Base-by-base conservation (phyloP, 2,888 invertebrate genomes). In the Azorinus chamasolen region DNA sequence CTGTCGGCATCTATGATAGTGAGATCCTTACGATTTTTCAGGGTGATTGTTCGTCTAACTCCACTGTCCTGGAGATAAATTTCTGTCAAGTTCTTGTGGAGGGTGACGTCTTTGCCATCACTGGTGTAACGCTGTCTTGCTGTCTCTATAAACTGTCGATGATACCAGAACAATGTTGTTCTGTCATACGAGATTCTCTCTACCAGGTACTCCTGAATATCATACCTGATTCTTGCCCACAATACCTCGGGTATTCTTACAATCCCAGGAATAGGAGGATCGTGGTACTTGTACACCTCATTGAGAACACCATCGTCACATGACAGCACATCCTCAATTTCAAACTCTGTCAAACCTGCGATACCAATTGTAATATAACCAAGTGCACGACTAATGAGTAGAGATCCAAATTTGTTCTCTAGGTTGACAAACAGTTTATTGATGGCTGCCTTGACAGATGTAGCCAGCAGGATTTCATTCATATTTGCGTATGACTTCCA, bases 321-420 rank as follows among this genome's bases (percentile, higher is more conserved):
- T 1, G 92, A 92, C 43, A 92, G 78, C 6, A 85, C 90, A 86
- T 91, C 92, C 54, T 91, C 91, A 22, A 91, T 84, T 72, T 92
- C 92, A 66, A 89, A 84, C 45, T 91, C 91, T 43, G 89, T 87
- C 43, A 91, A 77, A 0, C 92, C 92, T 50, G 88, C 84, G 41
- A 87, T 71, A n/a, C 90, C 90, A 50, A 90, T 69, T 2, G 90
- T 91, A 39, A 92, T 82, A 64, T 87, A 88, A 8, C 90, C 90
- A 1, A 92, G 81, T 18, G 90, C 89, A 65, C 78, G 83, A 41
- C 86, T 79, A 0, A 89, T 83, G 2, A 91, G 73, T 5, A 64
- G 64, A 18, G 68, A 43, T 0, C 91, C 91, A 85, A 88, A 91
- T 61, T 88, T 89, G 16, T 79, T 79, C 71, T 91, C 91, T 45